Evolutionary conservation across 2,797 vertebrate species (phyloP), one percentile per base, ranked within the genome.

Genomic region (Orientallactaga sibirica): DNA sequence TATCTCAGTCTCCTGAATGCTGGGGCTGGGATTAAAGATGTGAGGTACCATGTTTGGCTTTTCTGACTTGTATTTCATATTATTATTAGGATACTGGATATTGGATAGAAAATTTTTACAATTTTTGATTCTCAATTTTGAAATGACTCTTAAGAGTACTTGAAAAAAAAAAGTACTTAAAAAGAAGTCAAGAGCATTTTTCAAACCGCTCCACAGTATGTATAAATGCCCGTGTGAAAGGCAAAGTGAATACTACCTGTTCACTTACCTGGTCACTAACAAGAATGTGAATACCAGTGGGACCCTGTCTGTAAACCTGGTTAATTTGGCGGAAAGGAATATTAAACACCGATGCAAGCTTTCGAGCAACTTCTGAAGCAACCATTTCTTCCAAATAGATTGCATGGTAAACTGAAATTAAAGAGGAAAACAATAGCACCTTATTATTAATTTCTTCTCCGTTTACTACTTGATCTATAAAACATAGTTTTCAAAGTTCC

Each of bases 321-420:
- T 99, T 99, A 97, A 99, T 99, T 93, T 98, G 99, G 96, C 99
- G 98, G 96, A 99, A 97, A 95, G 99, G 99, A 97, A 99, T 98
- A 98, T 98, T 98, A 97, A 99, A 99, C 96, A 99, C 99, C 93
- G 98, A 97, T 25, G 99, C 99, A 96, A 99, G 99, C 98, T 99
- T 99, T 96, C 99, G 98, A 90, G 99, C 99, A 90, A 99, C 98
- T 98, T 99, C 99, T 27, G 98, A 98, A 95, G 99, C 99, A 90
- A 98, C 99, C 98, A 99, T 99, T 97, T 99, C 99, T 98, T 99
- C 99, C 94, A 99, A 98, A 97, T 99, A 99, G 98, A 99, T 98
- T 97, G 99, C 99, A 94, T 99, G 99, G 97, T 99, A 99, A 97
- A 99, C 99, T 99, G 88, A 76, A 97, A 98, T 86, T 82, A 5